Base-by-base conservation (phyloP, 2,113 vertebrate genomes). In the Carassius auratus region DNA sequence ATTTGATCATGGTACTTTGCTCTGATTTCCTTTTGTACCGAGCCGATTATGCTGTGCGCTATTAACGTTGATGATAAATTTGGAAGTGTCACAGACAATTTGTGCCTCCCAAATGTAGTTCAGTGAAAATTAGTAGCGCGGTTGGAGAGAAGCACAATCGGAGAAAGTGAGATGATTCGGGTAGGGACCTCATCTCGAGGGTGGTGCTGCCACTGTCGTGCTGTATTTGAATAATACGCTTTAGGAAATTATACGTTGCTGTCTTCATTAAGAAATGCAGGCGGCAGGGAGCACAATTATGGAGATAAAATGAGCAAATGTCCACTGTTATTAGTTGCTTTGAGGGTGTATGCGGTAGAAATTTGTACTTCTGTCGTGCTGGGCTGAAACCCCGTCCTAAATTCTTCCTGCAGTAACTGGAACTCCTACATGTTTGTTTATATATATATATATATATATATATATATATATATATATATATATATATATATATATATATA, bases 191-290 rank as follows among this genome's bases (percentile, higher is more conserved):
- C 33, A 76, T 55, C 74, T 88, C 36, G 73, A 15, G 15, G 14
- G 57, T 59, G 59, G 52, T 69, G 62, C 76, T 89, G 85, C 30
- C n/a, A 17, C 14, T 81, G 79, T 84, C 76, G 59, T 59, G 21
- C 52, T 19, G 2, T 26, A 81, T 86, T 86, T 45, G 38, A 88
- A 88, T 82, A 77, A 77, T 76, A 30, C 10, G 57, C 57, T 84
- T 26, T 79, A 84, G 84, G 90, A 84, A 88, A 91, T 88, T 76
- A 76, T 64, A 89, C 12, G 50, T 88, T 91, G 84, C 83, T 84
- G 79, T 69, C 64, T 87, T 90, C 19, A 48, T 64, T 87, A 88
- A 76, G 52, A 85, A 78, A 77, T 52, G 75, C 79, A 69, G 14
- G 57, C 57, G 66, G 69, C 66, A 78, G 85, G 82, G 88, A 89